Evolutionary conservation across 2,797 vertebrate species (phyloP).

Genomic region (Melopsittacus undulatus): DNA sequence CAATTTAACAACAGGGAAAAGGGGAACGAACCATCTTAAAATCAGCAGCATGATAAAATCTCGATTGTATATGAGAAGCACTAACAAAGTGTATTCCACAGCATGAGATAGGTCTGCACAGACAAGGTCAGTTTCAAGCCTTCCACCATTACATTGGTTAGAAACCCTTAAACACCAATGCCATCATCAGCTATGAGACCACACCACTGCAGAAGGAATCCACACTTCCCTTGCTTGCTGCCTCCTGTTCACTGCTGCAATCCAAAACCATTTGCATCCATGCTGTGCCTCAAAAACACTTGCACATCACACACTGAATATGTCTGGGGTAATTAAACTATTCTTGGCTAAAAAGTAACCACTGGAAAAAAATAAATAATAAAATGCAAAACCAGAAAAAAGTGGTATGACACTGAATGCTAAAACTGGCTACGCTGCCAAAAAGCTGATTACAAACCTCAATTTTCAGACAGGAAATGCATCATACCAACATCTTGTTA

Average conservation of each 20-base stretch:
- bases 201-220: background rate
- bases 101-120: fast-evolving
- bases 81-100: background rate
- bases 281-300: background rate
- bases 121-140: background rate
- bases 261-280: background rate
- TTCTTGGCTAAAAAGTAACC: background rate
- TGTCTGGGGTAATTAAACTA: background rate
- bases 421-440: background rate
- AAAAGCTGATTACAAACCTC: background rate
- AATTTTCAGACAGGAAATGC: conserved; percentile 13
- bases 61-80: background rate
- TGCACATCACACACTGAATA: background rate
- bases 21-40: background rate
- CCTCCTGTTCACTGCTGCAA: background rate
- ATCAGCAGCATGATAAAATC: background rate
- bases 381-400: background rate
- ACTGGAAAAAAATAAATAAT: fast-evolving
- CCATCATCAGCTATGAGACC: background rate
- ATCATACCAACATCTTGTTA: conserved; percentile 16
- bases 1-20: background rate
- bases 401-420: background rate
- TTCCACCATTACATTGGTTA: background rate
- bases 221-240: background rate
- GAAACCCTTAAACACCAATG: background rate